A percentile compares a stretch with the other conserved stretches of the same genome.
phyloP scores from a whole-genome alignment of 92 coral and sea anemone genomes.

The Palythoa caribaeorum region DNA sequence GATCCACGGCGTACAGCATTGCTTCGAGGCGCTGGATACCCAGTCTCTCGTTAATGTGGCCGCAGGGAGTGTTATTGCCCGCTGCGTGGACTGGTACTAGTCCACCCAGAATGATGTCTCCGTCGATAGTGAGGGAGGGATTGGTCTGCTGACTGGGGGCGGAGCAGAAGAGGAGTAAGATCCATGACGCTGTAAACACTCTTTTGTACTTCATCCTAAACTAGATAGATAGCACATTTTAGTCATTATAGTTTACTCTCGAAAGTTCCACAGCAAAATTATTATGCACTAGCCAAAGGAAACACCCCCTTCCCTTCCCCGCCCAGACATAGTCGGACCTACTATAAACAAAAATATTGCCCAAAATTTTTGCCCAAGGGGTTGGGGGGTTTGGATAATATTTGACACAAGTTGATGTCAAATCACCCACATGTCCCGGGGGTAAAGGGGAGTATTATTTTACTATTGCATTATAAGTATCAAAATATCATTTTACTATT shows the following conservation, averaged over 20 bases:
- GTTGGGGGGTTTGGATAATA: too few species aligned
- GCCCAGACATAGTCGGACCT: too few species aligned
- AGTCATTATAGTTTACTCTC: not conserved
- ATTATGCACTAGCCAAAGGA: too few species aligned
- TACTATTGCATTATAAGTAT: too few species aligned
- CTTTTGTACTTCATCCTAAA: constrained; percentile 38
- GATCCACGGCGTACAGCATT: constrained; percentile 85
- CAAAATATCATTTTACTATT: too few species aligned
- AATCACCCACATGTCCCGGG: too few species aligned
- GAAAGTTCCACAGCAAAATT: not conserved
- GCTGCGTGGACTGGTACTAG: constrained; percentile 88
- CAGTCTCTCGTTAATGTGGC: constrained; percentile 77
- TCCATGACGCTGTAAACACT: not conserved
- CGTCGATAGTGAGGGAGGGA: constrained; percentile 48
- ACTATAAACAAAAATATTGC: too few species aligned
- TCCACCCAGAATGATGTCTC: constrained; percentile 86
- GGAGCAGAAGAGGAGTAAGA: not conserved
- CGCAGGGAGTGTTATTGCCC: constrained; percentile 62
- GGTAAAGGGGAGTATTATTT: too few species aligned
- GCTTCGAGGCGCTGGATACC: constrained; percentile 98
- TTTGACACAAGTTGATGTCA: too few species aligned
- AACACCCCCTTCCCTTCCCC: too few species aligned
- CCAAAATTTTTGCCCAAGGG: too few species aligned
- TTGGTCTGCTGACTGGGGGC: not conserved
- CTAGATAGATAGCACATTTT: not conserved